Conservation (phyloP, 35 echinoderm and acorn worm species). For the Chiridota heheva region DNA sequence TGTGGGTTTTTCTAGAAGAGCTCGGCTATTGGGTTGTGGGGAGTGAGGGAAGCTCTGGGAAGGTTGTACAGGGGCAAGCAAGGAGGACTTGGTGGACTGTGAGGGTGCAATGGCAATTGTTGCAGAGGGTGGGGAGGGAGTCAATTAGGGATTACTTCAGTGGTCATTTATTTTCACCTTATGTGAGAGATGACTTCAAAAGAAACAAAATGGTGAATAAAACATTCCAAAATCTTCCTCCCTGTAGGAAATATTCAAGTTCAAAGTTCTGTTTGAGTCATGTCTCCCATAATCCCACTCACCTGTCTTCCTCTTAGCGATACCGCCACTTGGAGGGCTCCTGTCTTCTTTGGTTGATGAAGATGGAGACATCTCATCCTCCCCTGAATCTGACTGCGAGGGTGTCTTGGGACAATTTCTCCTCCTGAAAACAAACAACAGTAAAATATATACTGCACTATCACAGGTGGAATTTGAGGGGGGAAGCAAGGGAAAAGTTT, state of each 20-base stretch:
- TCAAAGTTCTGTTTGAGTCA: background rate
- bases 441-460: background rate
- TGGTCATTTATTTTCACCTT: background rate
- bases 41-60: no score
- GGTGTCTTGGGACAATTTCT: background rate
- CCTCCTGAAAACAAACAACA: background rate
- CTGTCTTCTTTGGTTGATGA: conserved; percentile 31
- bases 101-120: no score
- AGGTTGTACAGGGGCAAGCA: no score
- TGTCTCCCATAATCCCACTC: background rate
- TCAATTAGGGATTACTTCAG: no score
- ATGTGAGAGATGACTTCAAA: background rate
- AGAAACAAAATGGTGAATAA: background rate
- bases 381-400: background rate
- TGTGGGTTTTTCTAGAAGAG: no score
- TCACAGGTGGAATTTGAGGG: no score
- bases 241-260: background rate
- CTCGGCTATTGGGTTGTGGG: no score
- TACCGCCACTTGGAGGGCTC: conserved; percentile 14
- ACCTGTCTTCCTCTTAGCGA: conserved; percentile 39
- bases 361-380: background rate
- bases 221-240: background rate
- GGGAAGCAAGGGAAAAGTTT: no score
- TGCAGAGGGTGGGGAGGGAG: no score
- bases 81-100: no score